Evolutionary conservation across 1,140 invertebrate species (phyloP).

Genomic region (Brachionus calyciflorus): DNA sequence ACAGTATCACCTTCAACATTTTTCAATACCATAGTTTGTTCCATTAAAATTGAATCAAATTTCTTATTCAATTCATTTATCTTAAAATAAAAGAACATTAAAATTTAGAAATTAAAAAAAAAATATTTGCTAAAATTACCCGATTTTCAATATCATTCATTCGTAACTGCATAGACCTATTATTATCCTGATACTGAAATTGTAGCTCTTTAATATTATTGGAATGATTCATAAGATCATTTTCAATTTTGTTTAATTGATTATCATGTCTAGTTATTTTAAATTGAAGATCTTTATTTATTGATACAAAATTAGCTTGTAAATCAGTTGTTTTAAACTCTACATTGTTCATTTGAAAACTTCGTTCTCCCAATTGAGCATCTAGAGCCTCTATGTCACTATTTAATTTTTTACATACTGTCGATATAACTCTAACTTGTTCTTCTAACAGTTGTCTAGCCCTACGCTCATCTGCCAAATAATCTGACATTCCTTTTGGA

Average conservation of each 20-base stretch:
- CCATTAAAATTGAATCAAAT: slow-evolving; percentile 42
- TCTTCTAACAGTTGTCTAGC: slow-evolving; percentile 20
- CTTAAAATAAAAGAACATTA: neutral
- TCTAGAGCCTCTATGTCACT: slow-evolving; percentile 37
- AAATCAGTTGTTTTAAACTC: slow-evolving; percentile 41
- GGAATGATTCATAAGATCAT: neutral
- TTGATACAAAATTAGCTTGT: slow-evolving; percentile 26
- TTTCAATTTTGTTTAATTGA: slow-evolving; percentile 15
- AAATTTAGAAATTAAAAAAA: neutral
- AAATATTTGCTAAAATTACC: neutral
- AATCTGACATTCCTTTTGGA: slow-evolving; percentile 24
- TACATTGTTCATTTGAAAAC: slow-evolving; percentile 43
- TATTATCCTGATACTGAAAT: slow-evolving; percentile 24
- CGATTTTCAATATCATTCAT: slow-evolving; percentile 44
- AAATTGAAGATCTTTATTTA: slow-evolving; percentile 43
- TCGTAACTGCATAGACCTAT: neutral
- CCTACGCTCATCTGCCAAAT: slow-evolving; percentile 30
- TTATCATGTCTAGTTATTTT: slow-evolving; percentile 36
- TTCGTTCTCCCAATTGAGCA: neutral
- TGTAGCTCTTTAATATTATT: slow-evolving; percentile 24
- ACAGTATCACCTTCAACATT: slow-evolving; percentile 47
- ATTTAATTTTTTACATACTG: slow-evolving; percentile 46
- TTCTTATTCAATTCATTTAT: slow-evolving; percentile 37
- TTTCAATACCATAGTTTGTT: slow-evolving; percentile 46
- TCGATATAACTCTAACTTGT: slow-evolving; percentile 21